Percentiles rank a stretch among this genome's conserved stretches.
Evolutionary conservation across 2,113 vertebrate genomes (phyloP).

Genomic region (Tragelaphus strepsiceros): DNA sequence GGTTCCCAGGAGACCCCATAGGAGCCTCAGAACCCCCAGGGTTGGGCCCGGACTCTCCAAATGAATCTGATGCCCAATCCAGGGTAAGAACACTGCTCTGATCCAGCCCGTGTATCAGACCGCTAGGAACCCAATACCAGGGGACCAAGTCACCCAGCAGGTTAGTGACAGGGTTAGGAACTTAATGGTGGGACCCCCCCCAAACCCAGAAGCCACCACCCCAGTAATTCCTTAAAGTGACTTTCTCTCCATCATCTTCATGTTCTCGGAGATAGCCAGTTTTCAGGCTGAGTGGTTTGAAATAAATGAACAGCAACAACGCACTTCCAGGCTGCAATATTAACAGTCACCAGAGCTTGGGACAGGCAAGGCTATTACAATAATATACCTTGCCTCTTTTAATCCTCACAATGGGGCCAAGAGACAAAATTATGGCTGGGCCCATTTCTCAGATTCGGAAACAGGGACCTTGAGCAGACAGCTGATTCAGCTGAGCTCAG

Average conservation of each 20-base stretch:
- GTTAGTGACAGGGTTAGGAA: neutral
- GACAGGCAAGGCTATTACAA: neutral
- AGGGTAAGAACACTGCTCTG: neutral
- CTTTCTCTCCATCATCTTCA: no score
- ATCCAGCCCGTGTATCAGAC: neutral
- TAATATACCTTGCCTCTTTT: neutral
- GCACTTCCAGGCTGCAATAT: neutral
- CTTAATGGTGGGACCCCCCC: neutral
- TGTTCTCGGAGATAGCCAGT: neutral
- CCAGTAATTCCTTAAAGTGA: neutral
- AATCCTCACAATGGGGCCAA: neutral
- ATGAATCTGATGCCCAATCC: neutral
- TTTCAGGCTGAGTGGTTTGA: neutral
- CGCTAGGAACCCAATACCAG: neutral
- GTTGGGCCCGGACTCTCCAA: neutral
- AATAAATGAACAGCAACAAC: neutral
- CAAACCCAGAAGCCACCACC: neutral
- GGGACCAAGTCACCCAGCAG: neutral
- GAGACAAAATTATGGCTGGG: neutral
- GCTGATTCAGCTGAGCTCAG: neutral
- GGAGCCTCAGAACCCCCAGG: neutral
- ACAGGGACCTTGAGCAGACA: neutral
- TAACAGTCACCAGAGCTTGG: neutral
- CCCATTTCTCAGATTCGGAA: neutral
- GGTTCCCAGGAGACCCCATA: neutral